Evolutionary conservation across 2,113 vertebrate species (phyloP).

Genomic region (Nesoenas mayeri): DNA sequence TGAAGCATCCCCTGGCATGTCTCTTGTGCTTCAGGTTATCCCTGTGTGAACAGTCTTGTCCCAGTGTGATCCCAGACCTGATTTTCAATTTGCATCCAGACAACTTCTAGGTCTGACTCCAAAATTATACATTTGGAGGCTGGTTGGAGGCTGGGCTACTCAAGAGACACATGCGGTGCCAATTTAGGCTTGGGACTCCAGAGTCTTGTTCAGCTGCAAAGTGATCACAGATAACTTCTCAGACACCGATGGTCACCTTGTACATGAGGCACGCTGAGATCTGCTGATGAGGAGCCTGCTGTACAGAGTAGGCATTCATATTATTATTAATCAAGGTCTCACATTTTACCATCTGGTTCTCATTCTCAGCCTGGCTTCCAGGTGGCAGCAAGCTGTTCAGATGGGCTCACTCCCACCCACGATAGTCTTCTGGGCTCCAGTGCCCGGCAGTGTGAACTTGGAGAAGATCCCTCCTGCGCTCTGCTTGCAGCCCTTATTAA

Average conservation of each 20-base stretch:
- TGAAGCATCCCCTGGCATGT: not conserved
- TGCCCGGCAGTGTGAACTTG: rapidly evolving
- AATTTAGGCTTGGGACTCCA: not conserved
- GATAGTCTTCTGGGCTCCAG: not conserved
- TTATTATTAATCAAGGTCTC: not conserved
- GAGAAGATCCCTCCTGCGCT: not conserved
- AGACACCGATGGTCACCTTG: rapidly evolving
- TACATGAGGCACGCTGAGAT: not conserved
- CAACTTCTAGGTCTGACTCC: not conserved
- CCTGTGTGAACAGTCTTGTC: not conserved
- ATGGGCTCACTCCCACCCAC: not conserved
- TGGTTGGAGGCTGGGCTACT: not conserved
- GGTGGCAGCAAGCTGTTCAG: not conserved
- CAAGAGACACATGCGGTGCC: not conserved
- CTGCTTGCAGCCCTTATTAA: not conserved
- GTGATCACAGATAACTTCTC: not conserved
- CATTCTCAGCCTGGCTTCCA: not conserved
- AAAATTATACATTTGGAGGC: not conserved
- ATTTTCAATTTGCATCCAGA: not conserved
- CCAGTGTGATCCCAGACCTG: not conserved
- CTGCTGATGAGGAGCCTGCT: not conserved
- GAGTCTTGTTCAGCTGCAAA: not conserved
- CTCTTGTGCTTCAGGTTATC: not conserved
- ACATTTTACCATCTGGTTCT: not conserved
- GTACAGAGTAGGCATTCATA: not conserved